Percentiles rank a stretch among this genome's conserved stretches.
phyloP scores from a whole-genome alignment of 2,888 invertebrate species.

The Phrixothrix hirtus region DNA sequence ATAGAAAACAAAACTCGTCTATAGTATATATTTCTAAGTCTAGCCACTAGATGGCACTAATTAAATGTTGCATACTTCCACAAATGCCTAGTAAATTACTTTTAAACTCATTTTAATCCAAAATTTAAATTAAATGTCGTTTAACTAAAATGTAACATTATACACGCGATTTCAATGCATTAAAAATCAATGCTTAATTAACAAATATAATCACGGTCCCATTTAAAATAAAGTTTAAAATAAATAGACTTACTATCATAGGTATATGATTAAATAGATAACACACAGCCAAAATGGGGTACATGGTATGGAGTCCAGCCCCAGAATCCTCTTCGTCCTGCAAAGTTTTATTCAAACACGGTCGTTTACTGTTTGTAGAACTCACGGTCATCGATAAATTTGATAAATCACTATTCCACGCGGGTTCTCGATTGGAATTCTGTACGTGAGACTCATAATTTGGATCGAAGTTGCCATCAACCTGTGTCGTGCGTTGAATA shows the following conservation, averaged over 20 bases:
- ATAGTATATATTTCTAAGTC: too few species aligned
- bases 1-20: too few species aligned
- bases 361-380: conserved; percentile 60
- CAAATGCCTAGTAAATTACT: background rate
- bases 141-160: too few species aligned
- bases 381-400: conserved; percentile 60
- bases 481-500: conserved; percentile 38
- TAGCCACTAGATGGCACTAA: background rate
- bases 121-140: too few species aligned
- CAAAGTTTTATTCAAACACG: conserved; percentile 54
- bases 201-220: too few species aligned
- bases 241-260: conserved; percentile 59
- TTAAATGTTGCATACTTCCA: background rate
- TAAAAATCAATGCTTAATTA: too few species aligned
- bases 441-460: conserved; percentile 29
- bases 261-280: conserved; percentile 64
- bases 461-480: conserved; percentile 15
- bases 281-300: conserved; percentile 61
- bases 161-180: too few species aligned
- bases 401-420: conserved; percentile 56
- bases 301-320: conserved; percentile 56
- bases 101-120: too few species aligned
- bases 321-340: conserved; percentile 45
- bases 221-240: conserved; percentile 2
- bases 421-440: conserved; percentile 30